Base-by-base conservation (phyloP, 2,113 vertebrate species). In the Epinephelus lanceolatus region DNA sequence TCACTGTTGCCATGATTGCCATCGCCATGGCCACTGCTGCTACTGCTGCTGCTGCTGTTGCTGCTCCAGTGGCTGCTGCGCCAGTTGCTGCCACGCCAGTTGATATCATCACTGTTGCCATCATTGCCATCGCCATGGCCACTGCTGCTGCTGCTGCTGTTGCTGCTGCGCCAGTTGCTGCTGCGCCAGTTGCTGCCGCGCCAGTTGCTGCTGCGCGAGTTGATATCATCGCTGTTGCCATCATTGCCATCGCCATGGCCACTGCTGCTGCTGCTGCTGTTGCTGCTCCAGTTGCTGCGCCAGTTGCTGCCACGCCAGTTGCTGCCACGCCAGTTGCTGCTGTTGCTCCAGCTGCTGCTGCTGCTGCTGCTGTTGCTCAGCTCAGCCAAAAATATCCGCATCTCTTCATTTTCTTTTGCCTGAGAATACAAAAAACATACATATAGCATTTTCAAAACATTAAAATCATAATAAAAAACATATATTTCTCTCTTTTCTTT, bases 361-460 rank as follows among this genome's bases (percentile, higher is more conserved):
- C 0, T 33, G 33, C 33, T 83, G 42, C 49, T 67, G 30, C 76
- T 85, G 81, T 78, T 92, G 85, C 59, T 86, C 47, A 97, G 95
- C 53, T 97, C 96, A 0, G 95, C 96, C 30, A 99, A 92, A 52
- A 96, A 89, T 70, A 98, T 95, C 75, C 96, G 95, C 94, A 99
- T 97, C 30, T 96, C 96, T 78, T 96, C 96, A 82, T 99, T 99
- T 82, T 99, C 98, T 65, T 94, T 96, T 6, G 96, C 96, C 98
- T 99, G 91, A 75, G 88, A 78, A 89, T 69, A 84, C 37, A 68
- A 83, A 83, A 86, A 63, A 84, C 57, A 75, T 17, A 67, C 21
- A 71, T 7, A 6, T 45, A 27, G 49, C 6, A 69, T 27, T 40
- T 80, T 76, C 17, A 55, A 76, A 65, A 62, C 1, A 15, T 17